Conservation (phyloP, 2,797 vertebrate species). For the Myiothlypis chrysogaster region DNA sequence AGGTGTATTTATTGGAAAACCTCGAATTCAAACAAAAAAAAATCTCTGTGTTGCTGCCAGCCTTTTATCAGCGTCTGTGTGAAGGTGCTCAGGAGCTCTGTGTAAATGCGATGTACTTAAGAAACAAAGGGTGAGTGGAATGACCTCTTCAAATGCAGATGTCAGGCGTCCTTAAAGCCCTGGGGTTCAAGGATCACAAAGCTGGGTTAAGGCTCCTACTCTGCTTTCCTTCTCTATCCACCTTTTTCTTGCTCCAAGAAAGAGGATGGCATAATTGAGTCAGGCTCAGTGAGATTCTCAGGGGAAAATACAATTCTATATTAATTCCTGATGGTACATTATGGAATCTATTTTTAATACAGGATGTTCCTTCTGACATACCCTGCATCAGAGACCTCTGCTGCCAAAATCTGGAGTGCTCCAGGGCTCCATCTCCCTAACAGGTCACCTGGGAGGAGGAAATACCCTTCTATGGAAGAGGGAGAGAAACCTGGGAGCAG, state of each 20-base stretch:
- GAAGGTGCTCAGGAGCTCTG: neutral
- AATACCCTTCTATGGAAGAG: neutral
- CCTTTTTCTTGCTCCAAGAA: neutral
- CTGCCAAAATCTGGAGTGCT: neutral
- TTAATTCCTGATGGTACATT: neutral
- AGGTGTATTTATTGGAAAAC: slow-evolving; percentile 7
- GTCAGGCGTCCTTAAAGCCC: neutral
- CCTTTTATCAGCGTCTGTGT: neutral
- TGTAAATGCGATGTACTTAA: neutral
- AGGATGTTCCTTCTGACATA: neutral
- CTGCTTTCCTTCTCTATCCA: neutral
- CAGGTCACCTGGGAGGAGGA: neutral
- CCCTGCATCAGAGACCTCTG: neutral
- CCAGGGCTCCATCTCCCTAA: neutral
- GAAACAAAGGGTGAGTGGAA: neutral
- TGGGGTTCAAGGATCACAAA: neutral
- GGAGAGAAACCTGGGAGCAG: neutral
- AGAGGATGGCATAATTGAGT: neutral
- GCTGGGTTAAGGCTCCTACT: neutral
- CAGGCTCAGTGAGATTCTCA: neutral
- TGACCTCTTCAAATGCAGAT: slow-evolving; percentile 21
- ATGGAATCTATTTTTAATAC: neutral
- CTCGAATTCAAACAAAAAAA: slow-evolving; percentile 22
- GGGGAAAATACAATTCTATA: neutral
- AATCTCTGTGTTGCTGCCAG: slow-evolving; percentile 11